Evolutionary conservation across 2,113 vertebrate species (phyloP).

Genomic region (Mobula hypostoma): DNA sequence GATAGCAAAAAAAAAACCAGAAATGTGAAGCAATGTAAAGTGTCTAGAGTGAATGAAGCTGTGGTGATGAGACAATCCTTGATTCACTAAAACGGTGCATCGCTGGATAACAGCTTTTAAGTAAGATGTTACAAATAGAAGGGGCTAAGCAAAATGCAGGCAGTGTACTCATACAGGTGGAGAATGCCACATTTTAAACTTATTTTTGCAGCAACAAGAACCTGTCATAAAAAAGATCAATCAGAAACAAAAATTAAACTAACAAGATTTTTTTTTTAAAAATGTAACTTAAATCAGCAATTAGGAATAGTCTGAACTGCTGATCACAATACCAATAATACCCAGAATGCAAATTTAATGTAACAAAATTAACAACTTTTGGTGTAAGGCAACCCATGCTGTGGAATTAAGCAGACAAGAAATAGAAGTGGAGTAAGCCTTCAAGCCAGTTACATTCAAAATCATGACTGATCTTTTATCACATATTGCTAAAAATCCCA

Average conservation of each 20-base stretch:
- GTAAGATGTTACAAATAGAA: too few species aligned
- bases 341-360: not conserved
- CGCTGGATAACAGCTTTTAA: too few species aligned
- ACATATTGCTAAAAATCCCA: too few species aligned
- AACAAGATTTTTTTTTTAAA: not conserved
- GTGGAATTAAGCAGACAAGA: not conserved
- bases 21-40: not conserved
- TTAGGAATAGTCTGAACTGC: not conserved
- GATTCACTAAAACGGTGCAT: too few species aligned
- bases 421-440: too few species aligned
- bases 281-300: not conserved
- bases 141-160: too few species aligned
- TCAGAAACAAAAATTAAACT: not conserved
- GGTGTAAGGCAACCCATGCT: not conserved
- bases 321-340: not conserved
- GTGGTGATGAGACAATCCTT: not conserved
- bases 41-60: not conserved
- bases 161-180: too few species aligned
- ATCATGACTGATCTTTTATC: too few species aligned
- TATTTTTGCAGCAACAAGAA: too few species aligned
- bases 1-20: not conserved
- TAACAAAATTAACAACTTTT: not conserved
- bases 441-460: too few species aligned
- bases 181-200: too few species aligned
- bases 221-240: not conserved